Base-by-base conservation (phyloP, 2,113 vertebrate species). In the Daboia siamensis region DNA sequence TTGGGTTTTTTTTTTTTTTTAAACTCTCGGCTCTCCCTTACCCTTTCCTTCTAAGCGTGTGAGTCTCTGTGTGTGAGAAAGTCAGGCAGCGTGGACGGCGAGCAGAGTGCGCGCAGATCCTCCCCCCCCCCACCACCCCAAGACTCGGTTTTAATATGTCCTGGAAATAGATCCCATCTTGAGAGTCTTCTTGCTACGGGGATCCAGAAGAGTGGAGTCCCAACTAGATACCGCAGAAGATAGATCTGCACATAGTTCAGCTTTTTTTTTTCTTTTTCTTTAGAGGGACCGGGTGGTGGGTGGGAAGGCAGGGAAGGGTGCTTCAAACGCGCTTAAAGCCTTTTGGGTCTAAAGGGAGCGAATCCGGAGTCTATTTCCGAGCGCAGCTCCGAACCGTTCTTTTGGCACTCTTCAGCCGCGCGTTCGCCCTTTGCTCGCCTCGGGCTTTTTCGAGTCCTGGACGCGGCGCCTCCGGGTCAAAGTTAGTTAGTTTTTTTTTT, bases 361-460 rank as follows among this genome's bases (percentile, higher is more conserved):
- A 93, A 91, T 57, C 89, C 54, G 5, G 21, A 89, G 52, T n/a
- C 15, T 64, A 29, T 52, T 5, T 5, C 29, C 88, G 6, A 57
- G 11, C 56, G 4, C 55, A 88, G 84, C 61, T 52, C 88, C 15
- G 3, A 24, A 24, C 3, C 24, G 8, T 23, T 20, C 69, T 33
- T 54, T 88, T n/a, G 23, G 54, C 59, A 13, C 7, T 91, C 57
- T 80, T 57, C 4, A 89, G 92, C 48, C 86, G 1, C 23, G 80
- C 74, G 90, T 87, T 51, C 86, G 94, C 92, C 89, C 88, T 95
- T 74, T 90, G 88, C 90, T 15, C 17, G 4, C 0, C 21, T 85
- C 74, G 7, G 69, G 94, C 94, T 88, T 80, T 91, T 39, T 13
- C 39, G 4, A 46, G 51, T 12, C 48, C 20, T 9, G 57, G 20